These are phyloP conservation scores for Budorcas taxicolor DNA, from an alignment of 2,113 vertebrate species.

Conservation along the genomic window DNA sequence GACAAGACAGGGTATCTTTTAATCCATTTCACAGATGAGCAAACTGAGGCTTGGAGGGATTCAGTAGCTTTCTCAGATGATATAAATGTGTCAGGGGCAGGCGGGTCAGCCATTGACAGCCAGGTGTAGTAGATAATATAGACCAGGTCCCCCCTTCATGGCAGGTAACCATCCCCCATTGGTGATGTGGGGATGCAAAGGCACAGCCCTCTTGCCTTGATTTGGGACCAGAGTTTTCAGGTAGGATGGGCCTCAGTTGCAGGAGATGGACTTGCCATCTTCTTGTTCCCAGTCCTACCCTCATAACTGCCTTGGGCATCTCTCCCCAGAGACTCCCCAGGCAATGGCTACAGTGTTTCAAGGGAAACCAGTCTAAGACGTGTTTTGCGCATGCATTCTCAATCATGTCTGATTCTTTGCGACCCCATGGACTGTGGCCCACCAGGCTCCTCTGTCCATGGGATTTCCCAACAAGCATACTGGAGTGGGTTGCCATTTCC, in stretches of 20 bases:
- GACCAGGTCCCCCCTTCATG: rapidly evolving
- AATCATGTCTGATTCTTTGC: background rate
- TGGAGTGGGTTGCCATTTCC: background rate
- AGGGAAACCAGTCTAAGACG: background rate
- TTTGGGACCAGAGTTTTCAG: background rate
- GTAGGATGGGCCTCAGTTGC: background rate
- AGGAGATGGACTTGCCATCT: background rate
- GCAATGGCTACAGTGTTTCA: background rate
- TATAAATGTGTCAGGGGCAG: background rate
- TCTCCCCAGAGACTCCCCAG: background rate
- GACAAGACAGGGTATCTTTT: background rate
- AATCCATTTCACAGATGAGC: background rate
- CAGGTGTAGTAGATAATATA: background rate
- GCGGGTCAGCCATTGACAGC: too few species aligned
- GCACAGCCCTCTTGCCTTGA: background rate
- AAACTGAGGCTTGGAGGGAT: background rate
- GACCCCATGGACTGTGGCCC: background rate
- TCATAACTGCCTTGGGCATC: background rate
- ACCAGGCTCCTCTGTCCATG: background rate
- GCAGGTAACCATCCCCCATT: background rate
- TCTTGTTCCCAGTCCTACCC: background rate
- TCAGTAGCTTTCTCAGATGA: background rate
- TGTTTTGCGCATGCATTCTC: background rate
- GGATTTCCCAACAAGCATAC: background rate
- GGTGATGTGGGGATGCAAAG: background rate